Evolutionary conservation across 2,797 vertebrate species (phyloP), one percentile per base, ranked within the genome.

Genomic region (Mionectes olivaceus): DNA sequence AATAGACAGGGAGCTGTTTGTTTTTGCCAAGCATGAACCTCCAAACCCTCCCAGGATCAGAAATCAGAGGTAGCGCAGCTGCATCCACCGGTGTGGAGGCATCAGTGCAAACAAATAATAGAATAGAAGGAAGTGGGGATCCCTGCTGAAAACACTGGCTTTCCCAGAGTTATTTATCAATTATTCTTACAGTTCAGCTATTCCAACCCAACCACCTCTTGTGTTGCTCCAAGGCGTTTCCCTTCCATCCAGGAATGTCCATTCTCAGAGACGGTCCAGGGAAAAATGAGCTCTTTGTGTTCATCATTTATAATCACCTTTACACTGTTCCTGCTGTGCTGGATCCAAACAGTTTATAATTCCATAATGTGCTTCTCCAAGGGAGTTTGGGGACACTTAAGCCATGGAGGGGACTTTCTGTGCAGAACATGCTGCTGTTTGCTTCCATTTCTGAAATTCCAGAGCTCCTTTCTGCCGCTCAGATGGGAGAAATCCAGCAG

Each of bases 21-120:
- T 13, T 63, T 19, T 18, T 4, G 27, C 41, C 49, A 10, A 57
- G 27, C 8, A 0, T 0, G 13, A 33, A 8, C 15, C 22, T 32
- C 47, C 9, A 53, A 59, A 67, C 19, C 16, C 11, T 10, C 33
- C 5, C 0, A 18, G 67, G 15, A 32, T 10, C 41, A 12, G 35
- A 60, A 33, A 23, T 24, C 0, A 0, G 27, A 13, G 39, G 18
- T 11, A 5, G 7, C 0, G 22, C 33, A 81, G 41, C 83, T 39
- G 39, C n/a, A n/a, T 2, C 27, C 16, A 53, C 11, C 19, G 53
- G n/a, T 53, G 50, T 28, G 64, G 39, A 55, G 33, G 16, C 25
- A 28, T 32, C 12, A 39, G 24, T 35, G 35, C 5, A 35, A 74
- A 44, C 8, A 70, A 70, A 33, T 0, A 67, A 55, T 6, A 35